phyloP scores from a whole-genome alignment of 2,113 vertebrate genomes.

The Gallinago paraguaiae region DNA sequence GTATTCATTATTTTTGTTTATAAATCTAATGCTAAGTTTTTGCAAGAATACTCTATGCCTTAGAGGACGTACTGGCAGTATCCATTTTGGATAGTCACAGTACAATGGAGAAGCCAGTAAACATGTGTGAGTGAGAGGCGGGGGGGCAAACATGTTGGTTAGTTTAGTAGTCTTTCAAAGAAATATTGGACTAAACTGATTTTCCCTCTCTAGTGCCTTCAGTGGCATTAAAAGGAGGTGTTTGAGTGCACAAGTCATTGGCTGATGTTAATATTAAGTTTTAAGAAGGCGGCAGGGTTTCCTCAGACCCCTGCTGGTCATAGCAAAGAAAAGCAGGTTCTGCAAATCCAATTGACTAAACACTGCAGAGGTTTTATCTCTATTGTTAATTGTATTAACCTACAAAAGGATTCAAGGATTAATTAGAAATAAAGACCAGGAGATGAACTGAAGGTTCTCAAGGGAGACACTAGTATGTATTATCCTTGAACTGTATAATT shows the following conservation, averaged over 20 bases:
- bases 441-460: conserved; percentile 45
- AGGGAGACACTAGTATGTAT: neutral
- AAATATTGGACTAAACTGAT: neutral
- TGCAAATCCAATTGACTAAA: conserved; percentile 17
- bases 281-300: neutral
- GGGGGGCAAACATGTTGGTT: neutral
- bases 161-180: neutral
- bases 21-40: neutral
- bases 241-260: neutral
- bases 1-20: neutral
- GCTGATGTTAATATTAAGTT: neutral
- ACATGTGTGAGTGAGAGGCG: no score
- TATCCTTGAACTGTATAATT: conserved; percentile 49
- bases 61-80: neutral
- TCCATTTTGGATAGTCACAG: neutral
- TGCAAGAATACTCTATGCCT: neutral
- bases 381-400: conserved; percentile 43
- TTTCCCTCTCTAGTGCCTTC: neutral
- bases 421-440: conserved; percentile 51
- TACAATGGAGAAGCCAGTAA: neutral
- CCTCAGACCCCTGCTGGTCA: neutral
- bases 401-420: conserved; percentile 44
- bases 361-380: neutral
- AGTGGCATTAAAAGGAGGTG: neutral
- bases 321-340: neutral